A percentile compares a stretch with the other conserved stretches of the same genome.
Evolutionary conservation across 2,888 invertebrate species (phyloP).

Genomic region (Temnothorax rugatulus): DNA sequence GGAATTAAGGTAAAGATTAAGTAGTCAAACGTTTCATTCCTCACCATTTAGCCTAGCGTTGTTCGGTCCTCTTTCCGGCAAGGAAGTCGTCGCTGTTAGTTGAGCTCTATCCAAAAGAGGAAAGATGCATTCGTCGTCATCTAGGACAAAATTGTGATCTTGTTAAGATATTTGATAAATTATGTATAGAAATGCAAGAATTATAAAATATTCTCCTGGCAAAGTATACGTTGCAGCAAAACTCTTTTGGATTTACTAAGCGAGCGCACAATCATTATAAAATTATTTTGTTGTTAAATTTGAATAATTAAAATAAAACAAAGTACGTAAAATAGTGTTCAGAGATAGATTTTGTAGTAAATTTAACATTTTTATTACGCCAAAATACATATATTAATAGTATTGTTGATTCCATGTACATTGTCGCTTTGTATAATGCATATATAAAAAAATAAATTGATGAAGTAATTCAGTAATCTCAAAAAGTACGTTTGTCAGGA

Average conservation of each 20-base stretch:
- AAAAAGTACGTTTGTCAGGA: no score
- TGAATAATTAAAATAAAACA: slow-evolving; percentile 11
- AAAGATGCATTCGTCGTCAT: slow-evolving; percentile 92
- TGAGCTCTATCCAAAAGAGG: slow-evolving; percentile 92
- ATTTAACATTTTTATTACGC: not conserved
- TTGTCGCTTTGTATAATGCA: not conserved
- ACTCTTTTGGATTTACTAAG: not conserved
- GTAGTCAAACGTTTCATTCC: slow-evolving; percentile 21
- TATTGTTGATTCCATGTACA: not conserved
- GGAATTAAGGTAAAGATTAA: not conserved
- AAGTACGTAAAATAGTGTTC: not conserved
- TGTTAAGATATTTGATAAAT: slow-evolving; percentile 17
- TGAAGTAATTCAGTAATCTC: not conserved
- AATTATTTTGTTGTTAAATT: not conserved
- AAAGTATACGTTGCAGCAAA: not conserved
- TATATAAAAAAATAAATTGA: not conserved
- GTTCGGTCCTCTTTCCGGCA: slow-evolving; percentile 93
- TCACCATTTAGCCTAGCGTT: slow-evolving; percentile 95
- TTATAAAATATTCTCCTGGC: not conserved
- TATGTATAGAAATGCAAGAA: not conserved
- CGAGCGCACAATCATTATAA: not conserved
- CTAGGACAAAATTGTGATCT: slow-evolving; percentile 73
- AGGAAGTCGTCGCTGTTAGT: slow-evolving; percentile 93
- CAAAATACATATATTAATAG: not conserved
- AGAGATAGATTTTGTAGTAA: not conserved